Evolutionary conservation across 2,888 invertebrate genomes (phyloP), one percentile per base, ranked within the genome.

Genomic region (Polylopha cassiicola): DNA sequence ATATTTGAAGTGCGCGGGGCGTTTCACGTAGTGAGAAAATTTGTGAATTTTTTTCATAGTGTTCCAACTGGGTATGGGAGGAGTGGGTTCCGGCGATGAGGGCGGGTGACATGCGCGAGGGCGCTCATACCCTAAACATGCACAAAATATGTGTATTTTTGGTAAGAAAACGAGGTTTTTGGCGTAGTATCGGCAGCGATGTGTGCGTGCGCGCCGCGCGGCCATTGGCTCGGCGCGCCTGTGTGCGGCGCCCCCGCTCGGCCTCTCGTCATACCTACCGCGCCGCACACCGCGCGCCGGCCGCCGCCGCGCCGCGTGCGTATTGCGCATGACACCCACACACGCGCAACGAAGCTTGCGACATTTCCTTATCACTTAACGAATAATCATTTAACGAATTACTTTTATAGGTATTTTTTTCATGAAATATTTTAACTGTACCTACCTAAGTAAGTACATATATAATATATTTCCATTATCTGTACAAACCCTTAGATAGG

Each of bases 161-260:
- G 54, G 57, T 64, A 61, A 66, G 66, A 70, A 70, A 68, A 68
- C 60, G 61, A 58, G 57, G 71, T 71, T 67, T 69, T 67, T 65
- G 67, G 60, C 58, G 51, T 58, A 53, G 59, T 53, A 41, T 47
- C 34, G 39, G 53, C 33, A 55, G 45, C 59, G 48, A 50, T 48
- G 70, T 71, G 68, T 68, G 72, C 56, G 73, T 66, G 70, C 41
- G 48, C 51, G 65, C 59, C 64, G 69, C 65, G 69, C 74, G 66
- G 65, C 67, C 66, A 77, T 77, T 76, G 76, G 77, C 63, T 64
- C 66, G 53, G 64, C 58, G 65, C 58, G 61, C 44, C 43, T 56
- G 68, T 66, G 71, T 65, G 73, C 49, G 72, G 47, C 72, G 71
- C 73, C 67, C 73, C 73, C 71, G 70, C 71, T 66, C 73, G 70